Evolutionary conservation across 1,140 invertebrate species (phyloP).

Genomic region (Scaptomyza pallida): DNA sequence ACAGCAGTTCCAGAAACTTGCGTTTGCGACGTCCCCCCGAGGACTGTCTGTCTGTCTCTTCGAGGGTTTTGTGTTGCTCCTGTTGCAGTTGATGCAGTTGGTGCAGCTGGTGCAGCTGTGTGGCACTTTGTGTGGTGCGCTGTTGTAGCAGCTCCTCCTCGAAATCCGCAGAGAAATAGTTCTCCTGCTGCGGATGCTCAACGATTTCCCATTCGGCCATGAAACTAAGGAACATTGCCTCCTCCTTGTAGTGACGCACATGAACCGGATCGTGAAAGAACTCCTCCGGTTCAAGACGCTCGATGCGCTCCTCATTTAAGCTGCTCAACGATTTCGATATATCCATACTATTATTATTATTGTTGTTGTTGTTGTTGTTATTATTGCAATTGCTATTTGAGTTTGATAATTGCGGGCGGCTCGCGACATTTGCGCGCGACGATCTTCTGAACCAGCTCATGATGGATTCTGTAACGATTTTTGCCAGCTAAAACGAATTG

Average conservation of each 20-base stretch:
- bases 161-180: constrained; percentile 77
- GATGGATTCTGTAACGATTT: constrained; percentile 86
- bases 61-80: neutral
- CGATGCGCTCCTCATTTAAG: constrained; percentile 56
- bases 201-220: constrained; percentile 83
- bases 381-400: neutral
- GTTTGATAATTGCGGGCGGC: constrained; percentile 35
- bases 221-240: constrained; percentile 70
- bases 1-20: constrained; percentile 62
- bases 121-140: constrained; percentile 34
- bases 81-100: neutral
- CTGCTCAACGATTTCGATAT: constrained; percentile 58
- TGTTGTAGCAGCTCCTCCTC: constrained; percentile 73
- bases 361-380: no score
- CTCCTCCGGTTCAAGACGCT: constrained; percentile 73
- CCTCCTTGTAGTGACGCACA: constrained; percentile 74
- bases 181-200: constrained; percentile 63
- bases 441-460: constrained; percentile 88
- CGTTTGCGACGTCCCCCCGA: constrained; percentile 39
- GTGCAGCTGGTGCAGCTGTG: neutral
- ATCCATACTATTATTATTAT: neutral
- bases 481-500: constrained; percentile 86
- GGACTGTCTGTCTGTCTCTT: neutral
- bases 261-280: constrained; percentile 83
- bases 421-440: constrained; percentile 85